Base-by-base conservation (phyloP, 2,797 vertebrate species). In the Fundulus diaphanus region DNA sequence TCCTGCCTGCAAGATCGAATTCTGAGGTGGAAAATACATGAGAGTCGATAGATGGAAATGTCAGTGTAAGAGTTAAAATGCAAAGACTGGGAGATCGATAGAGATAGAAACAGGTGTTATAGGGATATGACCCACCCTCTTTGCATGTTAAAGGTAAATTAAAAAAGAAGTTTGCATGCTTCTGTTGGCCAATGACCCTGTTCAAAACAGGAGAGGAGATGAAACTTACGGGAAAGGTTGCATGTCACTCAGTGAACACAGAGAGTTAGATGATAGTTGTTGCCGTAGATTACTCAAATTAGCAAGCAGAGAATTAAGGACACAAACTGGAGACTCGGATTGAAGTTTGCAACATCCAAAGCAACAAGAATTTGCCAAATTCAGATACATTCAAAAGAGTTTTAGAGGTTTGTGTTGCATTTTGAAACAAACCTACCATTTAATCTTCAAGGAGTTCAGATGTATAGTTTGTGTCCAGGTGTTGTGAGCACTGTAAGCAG, bases 1-100 rank as follows among this genome's bases (percentile, higher is more conserved):
- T 88, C 97, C 97, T 0, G 97, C 98, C 76, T 99, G 98, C 95
- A 99, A 99, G 94, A 96, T 99, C 85, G 98, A 99, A 91, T 99
- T 99, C 92, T 99, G 93, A 96, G 74, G 57, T 33, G n/a, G 61
- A 69, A 24, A 35, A 74, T 68, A 31, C 68, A 73, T 63, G 9
- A 52, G 22, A 8, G 49, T 51, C 12, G 9, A 61, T 13, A 22
- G 35, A 61, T 51, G 48, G 68, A 59, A 48, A 40, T 74, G 31
- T 57, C 61, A 9, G 2, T 68, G 51, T 68, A 31, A 22, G 27
- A 46, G 63, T 54, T 35, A 59, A 42, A 66, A 27, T 15, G 1
- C 27, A 37, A 42, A 12, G 5, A 27, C 24, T 27, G 24, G 37
- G 37, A 11, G 12, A 16, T 66, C n/a, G 24, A 44, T 6, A 73